phyloP scores from a whole-genome alignment of 1,140 invertebrate species.

The Apis mellifera region Amel_HAv3.1 CM009935.2:3895001-3895500 shows the following conservation, averaged over 20 bases:
- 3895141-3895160: constrained; percentile 48
- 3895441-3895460: not conserved
- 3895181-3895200: constrained; percentile 52
- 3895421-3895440: not conserved
- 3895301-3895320: constrained; percentile 5
- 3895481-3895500: constrained; percentile 32
- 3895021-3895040: constrained; percentile 39
- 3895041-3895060: constrained; percentile 37
- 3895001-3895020: not conserved
- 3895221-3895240: constrained; percentile 2
- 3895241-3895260: constrained; percentile 50
- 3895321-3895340: not conserved
- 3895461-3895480: constrained; percentile 15
- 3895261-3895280: constrained; percentile 4
- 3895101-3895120: constrained; percentile 47
- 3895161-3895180: constrained; percentile 44
- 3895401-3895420: not conserved
- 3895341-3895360: constrained; percentile 37
- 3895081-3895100: constrained; percentile 42
- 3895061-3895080: constrained; percentile 27
- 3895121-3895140: constrained; percentile 50
- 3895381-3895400: constrained; percentile 1
- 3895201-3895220: constrained; percentile 2
- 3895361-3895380: constrained; percentile 29
- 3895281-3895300: not conserved